A percentile compares a stretch with the other conserved stretches of the same genome.
These are phyloP conservation scores for Rostrhamus sociabilis DNA, from an alignment of 2,797 vertebrate genomes.

Conservation along the genomic window DNA sequence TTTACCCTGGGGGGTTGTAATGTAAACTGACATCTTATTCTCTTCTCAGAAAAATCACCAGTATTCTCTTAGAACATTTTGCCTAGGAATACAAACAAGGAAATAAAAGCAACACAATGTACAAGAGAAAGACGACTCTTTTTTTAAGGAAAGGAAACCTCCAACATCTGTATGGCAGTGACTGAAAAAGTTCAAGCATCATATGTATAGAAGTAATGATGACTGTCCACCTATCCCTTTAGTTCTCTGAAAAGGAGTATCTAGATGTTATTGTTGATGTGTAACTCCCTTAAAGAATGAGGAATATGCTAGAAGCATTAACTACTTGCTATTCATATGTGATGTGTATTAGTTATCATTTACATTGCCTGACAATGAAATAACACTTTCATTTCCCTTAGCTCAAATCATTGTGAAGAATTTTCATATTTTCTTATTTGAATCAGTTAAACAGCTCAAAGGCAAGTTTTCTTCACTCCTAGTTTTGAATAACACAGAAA, in stretches of 20 bases:
- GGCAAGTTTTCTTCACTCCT: not conserved
- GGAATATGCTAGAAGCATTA: not conserved
- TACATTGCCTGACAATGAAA: not conserved
- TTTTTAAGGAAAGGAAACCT: not conserved
- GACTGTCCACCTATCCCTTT: not conserved
- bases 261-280: not conserved
- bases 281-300: not conserved
- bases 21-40: conserved; percentile 79
- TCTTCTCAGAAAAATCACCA: conserved; percentile 53
- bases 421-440: not conserved
- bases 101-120: conserved; percentile 39
- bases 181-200: conserved; percentile 6
- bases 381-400: not conserved
- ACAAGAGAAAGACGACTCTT: not conserved
- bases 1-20: conserved; percentile 72
- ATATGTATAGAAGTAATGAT: not conserved
- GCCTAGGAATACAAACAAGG: not conserved
- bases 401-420: not conserved
- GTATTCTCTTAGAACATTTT: conserved; percentile 54
- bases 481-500: conserved; percentile 47
- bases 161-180: not conserved
- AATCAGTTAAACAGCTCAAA: conserved; percentile 39
- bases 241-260: not conserved
- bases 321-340: not conserved
- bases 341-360: not conserved